Evolutionary conservation across 2,888 invertebrate genomes (phyloP), one percentile per base, ranked within the genome.

Genomic region (Tipula unca): DNA sequence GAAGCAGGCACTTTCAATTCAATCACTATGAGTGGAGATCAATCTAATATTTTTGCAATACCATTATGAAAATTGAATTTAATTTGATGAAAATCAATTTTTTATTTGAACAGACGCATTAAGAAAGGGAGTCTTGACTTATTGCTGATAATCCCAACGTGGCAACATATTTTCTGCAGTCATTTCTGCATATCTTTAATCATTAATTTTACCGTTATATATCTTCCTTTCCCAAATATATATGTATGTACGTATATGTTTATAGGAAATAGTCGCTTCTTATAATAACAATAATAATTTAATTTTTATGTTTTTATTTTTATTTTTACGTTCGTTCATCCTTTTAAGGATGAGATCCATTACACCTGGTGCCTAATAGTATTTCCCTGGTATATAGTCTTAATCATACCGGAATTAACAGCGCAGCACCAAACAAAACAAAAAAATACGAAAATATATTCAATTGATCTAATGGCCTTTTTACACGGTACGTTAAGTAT

Each of bases 391-490:
- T 54, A 17, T 54, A 54, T 17, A 25, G 69, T 69, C 69, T 69
- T 25, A 69, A 69, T 25, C 69, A 25, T 25, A 69, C 69, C 13
- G 69, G 69, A 69, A 69, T 69, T 69, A 69, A 69, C 69, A 69
- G 69, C 69, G 69, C 69, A 69, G 69, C 69, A 69, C 69, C 14
- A 69, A 69, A 25, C 25, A 69, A 20, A 20, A 69, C 17, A 32
- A 48, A 48, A 48, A 48, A 17, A 48, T 48, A 48, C 48, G 48
- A 17, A 48, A 17, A 48, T 39, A 69, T 69, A 69, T 69, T 69
- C 69, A 69, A 69, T 69, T 69, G 69, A 69, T 69, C 69, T 69
- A 69, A 69, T 69, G 69, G 69, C 69, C 69, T 69, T 69, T 69
- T 69, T 69, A 69, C 69, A 69, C 69, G 69, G 69, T 69, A 69